Conservation (phyloP, 2,113 vertebrate genomes). For the Crypturellus undulatus region DNA sequence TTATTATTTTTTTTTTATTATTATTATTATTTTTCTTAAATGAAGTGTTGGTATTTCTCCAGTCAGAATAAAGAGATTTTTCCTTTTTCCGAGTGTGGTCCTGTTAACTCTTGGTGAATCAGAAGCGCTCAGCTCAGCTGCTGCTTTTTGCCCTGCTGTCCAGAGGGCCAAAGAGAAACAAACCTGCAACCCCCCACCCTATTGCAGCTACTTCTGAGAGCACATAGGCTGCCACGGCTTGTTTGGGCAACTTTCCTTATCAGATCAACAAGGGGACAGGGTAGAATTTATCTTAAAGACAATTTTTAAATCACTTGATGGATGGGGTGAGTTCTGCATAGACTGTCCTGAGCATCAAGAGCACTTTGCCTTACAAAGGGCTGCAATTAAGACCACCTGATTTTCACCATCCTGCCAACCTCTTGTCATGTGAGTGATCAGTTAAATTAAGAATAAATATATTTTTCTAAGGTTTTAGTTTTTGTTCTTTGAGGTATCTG, state of each 20-base stretch:
- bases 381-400: neutral
- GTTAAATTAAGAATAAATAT: neutral
- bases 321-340: no score
- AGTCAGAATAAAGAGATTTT: neutral
- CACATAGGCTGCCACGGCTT: neutral
- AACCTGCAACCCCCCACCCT: neutral
- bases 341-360: neutral
- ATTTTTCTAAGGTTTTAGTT: neutral
- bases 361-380: neutral
- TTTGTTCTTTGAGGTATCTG: neutral
- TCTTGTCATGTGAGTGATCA: neutral
- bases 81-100: constrained; percentile 4
- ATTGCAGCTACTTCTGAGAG: neutral
- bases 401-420: neutral
- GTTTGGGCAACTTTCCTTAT: neutral
- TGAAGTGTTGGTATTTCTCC: neutral
- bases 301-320: neutral
- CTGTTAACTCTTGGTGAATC: constrained; percentile 22
- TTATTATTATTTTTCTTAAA: neutral
- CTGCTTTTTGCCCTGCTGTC: neutral
- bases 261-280: neutral
- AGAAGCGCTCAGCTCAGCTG: neutral
- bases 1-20: no score
- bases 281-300: neutral
- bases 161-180: neutral